Evolutionary conservation across 2,888 invertebrate genomes (phyloP).

Genomic region (Catotricha subobsoleta): DNA sequence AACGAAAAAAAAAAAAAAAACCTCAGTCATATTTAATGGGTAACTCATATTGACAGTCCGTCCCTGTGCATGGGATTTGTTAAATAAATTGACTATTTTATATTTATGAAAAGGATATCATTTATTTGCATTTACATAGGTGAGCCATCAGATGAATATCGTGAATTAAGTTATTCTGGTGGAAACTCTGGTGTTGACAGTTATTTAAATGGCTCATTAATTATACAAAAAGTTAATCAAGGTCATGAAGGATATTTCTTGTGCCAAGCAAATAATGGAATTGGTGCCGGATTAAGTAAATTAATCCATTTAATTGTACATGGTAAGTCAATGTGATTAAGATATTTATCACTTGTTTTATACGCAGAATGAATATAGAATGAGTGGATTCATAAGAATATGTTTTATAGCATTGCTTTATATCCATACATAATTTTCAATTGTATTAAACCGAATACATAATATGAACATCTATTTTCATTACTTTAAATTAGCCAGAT

Average conservation of each 20-base stretch:
- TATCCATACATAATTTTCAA: no score
- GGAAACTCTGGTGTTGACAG: conserved; percentile 26
- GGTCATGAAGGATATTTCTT: conserved; percentile 38
- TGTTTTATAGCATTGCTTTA: no score
- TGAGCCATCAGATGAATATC: conserved; percentile 33
- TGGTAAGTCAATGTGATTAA: conserved; percentile 30
- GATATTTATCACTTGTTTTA: conserved; percentile 13
- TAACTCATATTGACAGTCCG: no score
- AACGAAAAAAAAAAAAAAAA: no score
- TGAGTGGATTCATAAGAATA: no score
- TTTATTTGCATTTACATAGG: background rate
- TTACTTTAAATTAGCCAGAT: no score
- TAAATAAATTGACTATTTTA: conserved; percentile 1
- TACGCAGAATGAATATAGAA: no score
- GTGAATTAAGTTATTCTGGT: conserved; percentile 32
- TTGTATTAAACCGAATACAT: no score
- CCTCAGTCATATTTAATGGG: no score
- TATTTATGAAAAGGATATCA: background rate
- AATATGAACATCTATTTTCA: no score
- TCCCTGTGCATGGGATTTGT: no score
- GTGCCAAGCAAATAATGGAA: conserved; percentile 42
- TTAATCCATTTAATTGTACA: conserved; percentile 41
- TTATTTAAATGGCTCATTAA: conserved; percentile 32
- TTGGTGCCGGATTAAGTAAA: conserved; percentile 42
- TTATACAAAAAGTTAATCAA: conserved; percentile 33